Conservation (phyloP, 37 sponge, comb jelly and placozoan genomes). For the Dysidea cf. avara region DNA sequence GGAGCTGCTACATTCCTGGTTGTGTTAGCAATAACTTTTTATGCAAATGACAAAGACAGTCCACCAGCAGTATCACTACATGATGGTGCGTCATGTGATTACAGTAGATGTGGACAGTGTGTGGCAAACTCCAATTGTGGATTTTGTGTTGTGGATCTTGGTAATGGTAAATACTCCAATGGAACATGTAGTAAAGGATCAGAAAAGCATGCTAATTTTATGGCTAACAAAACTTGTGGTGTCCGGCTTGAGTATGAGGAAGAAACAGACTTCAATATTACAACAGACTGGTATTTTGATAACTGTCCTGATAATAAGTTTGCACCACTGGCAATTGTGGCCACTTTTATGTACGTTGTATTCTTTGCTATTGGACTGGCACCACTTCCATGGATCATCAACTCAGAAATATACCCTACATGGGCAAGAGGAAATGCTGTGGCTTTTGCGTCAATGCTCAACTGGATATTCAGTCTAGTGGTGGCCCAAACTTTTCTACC, state of each 20-base stretch:
- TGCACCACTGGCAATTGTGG: constrained; percentile 63
- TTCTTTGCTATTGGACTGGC: constrained; percentile 95
- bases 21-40: constrained; percentile 54
- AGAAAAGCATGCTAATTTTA: neutral
- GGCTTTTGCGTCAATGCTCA: constrained; percentile 68
- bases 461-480: constrained; percentile 85
- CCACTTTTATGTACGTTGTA: constrained; percentile 82
- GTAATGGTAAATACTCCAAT: constrained; percentile 8
- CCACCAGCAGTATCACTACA: constrained; percentile 9
- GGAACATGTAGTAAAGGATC: constrained; percentile 59
- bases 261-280: too few relatives aligned
- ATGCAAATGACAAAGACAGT: constrained; percentile 24
- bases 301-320: constrained; percentile 42
- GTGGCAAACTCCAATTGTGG: constrained; percentile 75
- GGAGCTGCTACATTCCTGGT: constrained; percentile 58
- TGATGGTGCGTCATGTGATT: constrained; percentile 25
- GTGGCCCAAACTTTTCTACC: constrained; percentile 87
- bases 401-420: too few relatives aligned
- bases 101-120: constrained; percentile 62
- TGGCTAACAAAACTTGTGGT: too few relatives aligned
- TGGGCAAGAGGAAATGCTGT: constrained; percentile 85
- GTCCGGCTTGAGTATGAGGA: too few relatives aligned
- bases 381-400: constrained; percentile 92
- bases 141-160: constrained; percentile 61
- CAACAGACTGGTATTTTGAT: constrained; percentile 43